phyloP scores from a whole-genome alignment of 1,140 invertebrate genomes.

The Drosophila sucinea region DNA sequence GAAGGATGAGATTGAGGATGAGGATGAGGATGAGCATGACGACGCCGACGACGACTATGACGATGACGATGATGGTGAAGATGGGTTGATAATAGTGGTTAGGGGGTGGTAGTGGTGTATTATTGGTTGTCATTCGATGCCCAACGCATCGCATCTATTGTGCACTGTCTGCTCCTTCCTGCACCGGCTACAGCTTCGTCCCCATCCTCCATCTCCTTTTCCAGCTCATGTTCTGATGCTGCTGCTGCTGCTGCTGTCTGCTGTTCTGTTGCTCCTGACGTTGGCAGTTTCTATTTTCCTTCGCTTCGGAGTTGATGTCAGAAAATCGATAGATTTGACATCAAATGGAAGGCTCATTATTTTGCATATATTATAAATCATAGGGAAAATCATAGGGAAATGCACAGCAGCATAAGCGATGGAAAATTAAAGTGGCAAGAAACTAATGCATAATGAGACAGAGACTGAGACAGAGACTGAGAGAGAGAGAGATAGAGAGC shows the following conservation, averaged over 20 bases:
- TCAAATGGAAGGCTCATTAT: constrained; percentile 66
- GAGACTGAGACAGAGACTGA: not conserved
- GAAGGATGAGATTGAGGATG: constrained; percentile 7
- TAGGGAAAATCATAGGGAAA: constrained; percentile 28
- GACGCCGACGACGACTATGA: not conserved
- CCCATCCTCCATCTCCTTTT: constrained; percentile 6
- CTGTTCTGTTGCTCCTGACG: constrained; percentile 21
- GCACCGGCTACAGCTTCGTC: constrained; percentile 11
- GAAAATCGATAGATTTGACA: constrained; percentile 74
- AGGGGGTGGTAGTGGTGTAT: not conserved
- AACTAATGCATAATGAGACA: constrained; percentile 1
- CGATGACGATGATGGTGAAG: not conserved
- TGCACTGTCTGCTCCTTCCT: constrained; percentile 27
- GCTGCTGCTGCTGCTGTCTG: constrained; percentile 10
- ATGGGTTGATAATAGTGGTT: not conserved
- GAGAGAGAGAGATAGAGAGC: no score
- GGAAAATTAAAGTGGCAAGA: constrained; percentile 12
- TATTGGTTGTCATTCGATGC: constrained; percentile 34
- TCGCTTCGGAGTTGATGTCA: constrained; percentile 44
- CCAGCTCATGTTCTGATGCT: constrained; percentile 8
- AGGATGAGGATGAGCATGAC: not conserved
- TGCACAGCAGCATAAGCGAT: constrained; percentile 28
- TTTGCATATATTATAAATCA: constrained; percentile 59
- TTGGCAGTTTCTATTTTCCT: constrained; percentile 27
- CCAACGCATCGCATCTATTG: constrained; percentile 16